A percentile compares a stretch with the other conserved stretches of the same genome.
Evolutionary conservation across 2,797 vertebrate genomes (phyloP).

Genomic region (Hoplostethus atlanticus): DNA sequence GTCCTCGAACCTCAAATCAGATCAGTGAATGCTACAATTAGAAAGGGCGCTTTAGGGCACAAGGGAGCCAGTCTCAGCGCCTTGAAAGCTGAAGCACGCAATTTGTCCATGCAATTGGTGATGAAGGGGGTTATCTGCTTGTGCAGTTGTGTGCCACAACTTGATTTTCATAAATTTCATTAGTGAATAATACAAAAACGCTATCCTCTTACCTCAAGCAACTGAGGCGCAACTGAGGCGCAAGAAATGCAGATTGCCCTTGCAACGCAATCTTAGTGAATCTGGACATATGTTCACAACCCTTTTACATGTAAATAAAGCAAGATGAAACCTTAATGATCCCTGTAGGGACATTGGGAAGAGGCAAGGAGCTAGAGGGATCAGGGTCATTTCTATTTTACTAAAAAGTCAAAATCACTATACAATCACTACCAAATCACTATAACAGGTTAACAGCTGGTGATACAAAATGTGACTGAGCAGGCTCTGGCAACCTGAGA

Average conservation of each 20-base stretch:
- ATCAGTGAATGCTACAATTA: background rate
- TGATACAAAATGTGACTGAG: conserved; percentile 4
- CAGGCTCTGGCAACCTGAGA: conserved; percentile 21
- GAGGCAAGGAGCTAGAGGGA: conserved; percentile 38
- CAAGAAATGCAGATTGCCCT: no score
- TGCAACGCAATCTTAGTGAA: background rate
- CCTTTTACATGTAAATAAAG: conserved; percentile 10
- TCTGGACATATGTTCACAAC: background rate
- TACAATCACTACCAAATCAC: background rate
- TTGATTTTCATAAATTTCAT: background rate
- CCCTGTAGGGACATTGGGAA: conserved; percentile 39
- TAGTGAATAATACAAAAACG: no score
- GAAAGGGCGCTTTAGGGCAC: background rate
- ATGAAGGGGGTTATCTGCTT: background rate
- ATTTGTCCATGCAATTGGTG: background rate
- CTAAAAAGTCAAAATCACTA: conserved; percentile 30
- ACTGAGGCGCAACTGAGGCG: no score
- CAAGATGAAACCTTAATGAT: conserved; percentile 60
- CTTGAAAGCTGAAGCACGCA: conserved; percentile 9
- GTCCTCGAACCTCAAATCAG: background rate
- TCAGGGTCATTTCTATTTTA: conserved; percentile 33
- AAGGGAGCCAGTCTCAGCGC: background rate
- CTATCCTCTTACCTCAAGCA: no score
- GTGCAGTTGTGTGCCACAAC: background rate
- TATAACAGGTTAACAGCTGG: conserved; percentile 20